phyloP scores from a whole-genome alignment of 2,113 vertebrate genomes.

The Telmatochromis sp. region DNA sequence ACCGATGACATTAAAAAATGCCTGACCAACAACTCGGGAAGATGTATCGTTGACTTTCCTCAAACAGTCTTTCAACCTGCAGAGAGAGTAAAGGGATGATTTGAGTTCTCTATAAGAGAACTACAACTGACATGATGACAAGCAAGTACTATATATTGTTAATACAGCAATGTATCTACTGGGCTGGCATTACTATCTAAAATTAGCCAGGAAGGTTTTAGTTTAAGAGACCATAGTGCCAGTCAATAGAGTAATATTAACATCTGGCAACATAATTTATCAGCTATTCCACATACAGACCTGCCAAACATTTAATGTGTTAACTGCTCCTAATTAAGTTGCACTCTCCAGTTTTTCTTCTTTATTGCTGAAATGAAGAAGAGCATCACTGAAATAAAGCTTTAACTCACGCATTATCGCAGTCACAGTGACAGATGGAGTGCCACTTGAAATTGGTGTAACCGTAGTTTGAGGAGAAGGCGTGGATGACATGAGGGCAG shows the following conservation, averaged over 20 bases:
- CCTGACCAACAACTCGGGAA: conserved; percentile 80
- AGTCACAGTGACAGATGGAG: conserved; percentile 86
- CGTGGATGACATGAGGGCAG: conserved; percentile 83
- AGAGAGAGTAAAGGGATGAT: background rate
- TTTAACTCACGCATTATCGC: conserved; percentile 77
- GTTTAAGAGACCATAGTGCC: background rate
- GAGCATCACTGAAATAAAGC: background rate
- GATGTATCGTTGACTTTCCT: conserved; percentile 78
- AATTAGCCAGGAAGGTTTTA: background rate
- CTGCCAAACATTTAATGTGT: background rate
- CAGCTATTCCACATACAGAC: background rate
- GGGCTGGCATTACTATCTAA: background rate
- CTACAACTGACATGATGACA: background rate
- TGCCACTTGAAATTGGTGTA: conserved; percentile 86
- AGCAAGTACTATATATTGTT: background rate
- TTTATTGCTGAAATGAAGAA: background rate
- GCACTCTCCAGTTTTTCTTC: background rate
- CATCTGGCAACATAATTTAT: background rate
- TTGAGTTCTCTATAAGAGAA: background rate
- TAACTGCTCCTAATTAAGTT: background rate
- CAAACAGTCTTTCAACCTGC: conserved; percentile 82
- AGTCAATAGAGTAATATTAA: background rate
- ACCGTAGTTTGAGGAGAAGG: conserved; percentile 79
- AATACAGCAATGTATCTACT: background rate
- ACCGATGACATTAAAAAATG: conserved; percentile 85